phyloP scores from a whole-genome alignment of 2,797 vertebrate genomes.

The Myotis planiceps region DNA sequence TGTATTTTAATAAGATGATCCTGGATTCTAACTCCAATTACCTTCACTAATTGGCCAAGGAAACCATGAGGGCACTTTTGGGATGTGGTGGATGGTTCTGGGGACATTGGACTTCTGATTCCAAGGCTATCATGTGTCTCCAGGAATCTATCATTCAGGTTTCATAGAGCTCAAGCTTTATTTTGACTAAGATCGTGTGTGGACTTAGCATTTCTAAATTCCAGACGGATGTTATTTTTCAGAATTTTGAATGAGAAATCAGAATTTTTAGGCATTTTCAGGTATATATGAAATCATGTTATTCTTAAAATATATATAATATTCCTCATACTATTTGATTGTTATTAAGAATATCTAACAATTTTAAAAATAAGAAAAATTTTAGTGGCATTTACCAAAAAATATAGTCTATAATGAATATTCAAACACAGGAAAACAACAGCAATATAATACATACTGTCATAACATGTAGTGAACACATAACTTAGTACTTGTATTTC shows the following conservation, averaged over 20 bases:
- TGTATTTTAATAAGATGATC: not conserved
- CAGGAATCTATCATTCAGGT: not conserved
- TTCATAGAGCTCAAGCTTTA: not conserved
- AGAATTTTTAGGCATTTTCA: slow-evolving; percentile 21
- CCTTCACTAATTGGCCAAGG: not conserved
- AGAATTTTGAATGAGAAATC: slow-evolving; percentile 35
- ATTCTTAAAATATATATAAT: not conserved
- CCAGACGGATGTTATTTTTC: not conserved
- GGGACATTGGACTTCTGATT: not conserved
- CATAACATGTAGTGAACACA: not conserved
- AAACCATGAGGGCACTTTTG: not conserved
- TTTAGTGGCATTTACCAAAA: not conserved
- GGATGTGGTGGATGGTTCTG: not conserved
- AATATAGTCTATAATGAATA: not conserved
- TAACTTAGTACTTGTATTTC: not conserved
- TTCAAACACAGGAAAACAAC: not conserved
- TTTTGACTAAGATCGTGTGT: not conserved
- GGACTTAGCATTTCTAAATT: slow-evolving; percentile 2
- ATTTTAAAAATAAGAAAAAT: slow-evolving; percentile 1
- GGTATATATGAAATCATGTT: not conserved
- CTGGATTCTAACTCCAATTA: slow-evolving; percentile 10
- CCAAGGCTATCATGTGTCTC: not conserved
- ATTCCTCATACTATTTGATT: not conserved
- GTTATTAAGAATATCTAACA: not conserved
- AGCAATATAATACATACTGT: not conserved